Evolutionary conservation across 2,113 vertebrate genomes (phyloP).

Genomic region (Ochotona princeps): DNA sequence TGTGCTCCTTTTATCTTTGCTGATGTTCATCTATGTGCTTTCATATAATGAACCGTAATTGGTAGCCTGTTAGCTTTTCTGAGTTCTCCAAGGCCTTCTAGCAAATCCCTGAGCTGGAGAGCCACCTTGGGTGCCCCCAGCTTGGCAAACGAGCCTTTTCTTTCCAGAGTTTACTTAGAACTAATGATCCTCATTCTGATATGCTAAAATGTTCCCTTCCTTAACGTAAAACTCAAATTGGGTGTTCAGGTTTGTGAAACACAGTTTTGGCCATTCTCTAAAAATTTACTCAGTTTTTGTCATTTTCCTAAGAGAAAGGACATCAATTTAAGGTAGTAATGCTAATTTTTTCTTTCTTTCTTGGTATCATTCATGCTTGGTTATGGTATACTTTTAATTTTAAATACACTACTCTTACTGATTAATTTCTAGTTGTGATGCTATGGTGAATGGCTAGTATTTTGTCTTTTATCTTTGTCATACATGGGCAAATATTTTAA

Average conservation of each 20-base stretch:
- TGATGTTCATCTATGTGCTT: background rate
- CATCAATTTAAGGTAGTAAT: background rate
- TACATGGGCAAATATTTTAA: background rate
- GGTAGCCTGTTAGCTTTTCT: background rate
- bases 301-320: background rate
- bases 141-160: background rate
- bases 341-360: background rate
- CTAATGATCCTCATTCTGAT: background rate
- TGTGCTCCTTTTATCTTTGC: background rate
- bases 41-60: background rate
- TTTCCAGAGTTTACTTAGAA: background rate
- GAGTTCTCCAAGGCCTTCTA: background rate
- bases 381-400: background rate
- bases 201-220: background rate
- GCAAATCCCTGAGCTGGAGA: background rate
- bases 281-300: slow-evolving; percentile 4
- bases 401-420: background rate
- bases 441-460: background rate
- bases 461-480: background rate
- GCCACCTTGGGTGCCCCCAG: background rate
- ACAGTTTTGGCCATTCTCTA: background rate
- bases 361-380: background rate
- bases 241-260: background rate
- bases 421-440: background rate
- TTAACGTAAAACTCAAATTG: background rate